Base-by-base conservation (phyloP, 1,140 invertebrate genomes). In the Notospermus geniculatus region DNA sequence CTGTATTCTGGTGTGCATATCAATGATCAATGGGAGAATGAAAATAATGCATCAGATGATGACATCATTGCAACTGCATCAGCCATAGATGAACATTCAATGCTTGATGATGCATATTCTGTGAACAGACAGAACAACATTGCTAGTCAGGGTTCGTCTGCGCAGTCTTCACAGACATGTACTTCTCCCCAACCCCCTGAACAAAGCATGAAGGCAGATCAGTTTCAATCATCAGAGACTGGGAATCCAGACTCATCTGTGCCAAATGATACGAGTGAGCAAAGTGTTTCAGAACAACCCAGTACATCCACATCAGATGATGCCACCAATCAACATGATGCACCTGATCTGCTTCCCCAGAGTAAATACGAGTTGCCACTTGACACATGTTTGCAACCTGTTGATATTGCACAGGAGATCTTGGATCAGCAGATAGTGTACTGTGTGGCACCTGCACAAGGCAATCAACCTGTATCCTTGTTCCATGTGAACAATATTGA, bases 361-460 rank as follows among this genome's bases (percentile, higher is more conserved):
- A 54, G 17, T 53, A 45, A 15, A n/a, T 22, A 58, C 5, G 56
- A 39, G 17, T 29, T 60, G 17, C 50, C 30, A 32, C 50, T 62
- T 28, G 62, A 67, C 52, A 58, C 65, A 23, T 64, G 62, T 36
- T 22, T 67, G 1, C 62, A 67, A 56, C 65, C 65, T 50, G 59
- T 52, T 25, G 59, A 67, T 59, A 61, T 67, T 36, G 62, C 52
- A 23, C 65, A 67, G 57, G 62, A 66, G 55, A n/a, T 59, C 29
- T 22, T 66, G 17, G 57, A 63, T 54, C 23, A 46, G 27, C 41
- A 56, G 9, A 63, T 63, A 43, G 30, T 64, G 17, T 67, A 56
- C 30, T 63, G 46, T 53, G n/a, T 67, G 9, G 13, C 60, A 57
- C 61, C 57, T 46, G 29, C 52, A 23, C 5, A 50, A 50, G 46